Evolutionary conservation across 2,888 invertebrate species (phyloP), one percentile per base, ranked within the genome.

Genomic region (Phaonia tiefii): DNA sequence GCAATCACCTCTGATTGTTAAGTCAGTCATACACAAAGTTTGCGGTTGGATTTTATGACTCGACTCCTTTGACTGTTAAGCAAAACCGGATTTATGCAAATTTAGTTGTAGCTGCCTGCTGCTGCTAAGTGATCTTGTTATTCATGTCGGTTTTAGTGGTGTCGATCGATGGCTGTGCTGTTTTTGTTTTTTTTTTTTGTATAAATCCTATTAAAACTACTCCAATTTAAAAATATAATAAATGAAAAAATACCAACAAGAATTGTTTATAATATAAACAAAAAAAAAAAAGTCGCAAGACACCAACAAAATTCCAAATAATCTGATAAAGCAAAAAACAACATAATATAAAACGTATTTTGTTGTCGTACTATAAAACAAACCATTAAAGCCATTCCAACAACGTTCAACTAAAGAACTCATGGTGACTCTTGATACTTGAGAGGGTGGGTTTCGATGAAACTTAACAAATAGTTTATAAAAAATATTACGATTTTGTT

Each of bases 61-160:
- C 42, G 54, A 60, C 51, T 49, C 20, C 5, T 31, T 15, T 60
- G 26, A 65, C 42, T 63, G 31, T 39, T 44, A 39, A 26, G 22
- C 79, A 75, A 63, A 80, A 75, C 75, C 79, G 79, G 79, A 80
- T 80, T 75, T 80, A 80, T 80, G 75, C 71, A 75, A 79, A 75
- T 66, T 20, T 63, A 39, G 17, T 63, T 63, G 39, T 20, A 60
- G 17, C 15, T 20, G 11, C 20, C 17, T 60, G 31, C 15, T 25
- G 56, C 5, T 37, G 58, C n/a, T 26, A 13, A 44, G 2, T 13
- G 56, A 26, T 56, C 56, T 51, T 17, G 25, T 10, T 11, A 8
- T n/a, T n/a, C n/a, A n/a, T n/a, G 56, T 22, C 31, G 31, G 15
- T n/a, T 8, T 58, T 31, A 31, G 26, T 58, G 58, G 31, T 37